These are phyloP conservation scores for Coluber constrictor DNA, from an alignment of 2,797 vertebrate species.

Conservation along the genomic window DNA sequence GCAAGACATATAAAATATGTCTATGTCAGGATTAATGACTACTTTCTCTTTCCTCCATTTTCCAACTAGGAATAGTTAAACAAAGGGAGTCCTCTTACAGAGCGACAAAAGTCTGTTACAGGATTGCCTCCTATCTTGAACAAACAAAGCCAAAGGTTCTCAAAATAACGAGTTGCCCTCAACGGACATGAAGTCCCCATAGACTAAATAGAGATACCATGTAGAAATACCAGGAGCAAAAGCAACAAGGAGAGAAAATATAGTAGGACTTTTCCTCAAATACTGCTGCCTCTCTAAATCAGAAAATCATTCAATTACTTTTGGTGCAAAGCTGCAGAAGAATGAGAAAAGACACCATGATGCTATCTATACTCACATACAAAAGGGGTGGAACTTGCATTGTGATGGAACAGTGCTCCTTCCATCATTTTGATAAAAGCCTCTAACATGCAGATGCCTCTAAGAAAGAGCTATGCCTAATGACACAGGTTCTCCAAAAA, in stretches of 20 bases:
- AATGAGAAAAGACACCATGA: neutral
- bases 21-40: neutral
- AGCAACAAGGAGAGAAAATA: neutral
- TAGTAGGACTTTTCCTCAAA: neutral
- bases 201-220: neutral
- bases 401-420: neutral
- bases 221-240: neutral
- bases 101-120: slow-evolving; percentile 55
- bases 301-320: neutral
- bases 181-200: neutral
- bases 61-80: slow-evolving; percentile 23
- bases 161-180: slow-evolving; percentile 38
- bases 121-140: slow-evolving; percentile 45
- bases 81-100: slow-evolving; percentile 59
- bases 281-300: neutral
- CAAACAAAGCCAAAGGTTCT: slow-evolving; percentile 37
- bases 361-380: neutral
- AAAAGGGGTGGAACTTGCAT: neutral
- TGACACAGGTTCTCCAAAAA: neutral
- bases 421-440: neutral
- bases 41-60: slow-evolving; percentile 40
- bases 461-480: neutral
- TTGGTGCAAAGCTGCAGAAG: neutral
- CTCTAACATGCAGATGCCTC: neutral
- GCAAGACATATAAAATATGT: neutral